phyloP scores from a whole-genome alignment of 2,113 vertebrate genomes.

The Podarcis muralis region DNA sequence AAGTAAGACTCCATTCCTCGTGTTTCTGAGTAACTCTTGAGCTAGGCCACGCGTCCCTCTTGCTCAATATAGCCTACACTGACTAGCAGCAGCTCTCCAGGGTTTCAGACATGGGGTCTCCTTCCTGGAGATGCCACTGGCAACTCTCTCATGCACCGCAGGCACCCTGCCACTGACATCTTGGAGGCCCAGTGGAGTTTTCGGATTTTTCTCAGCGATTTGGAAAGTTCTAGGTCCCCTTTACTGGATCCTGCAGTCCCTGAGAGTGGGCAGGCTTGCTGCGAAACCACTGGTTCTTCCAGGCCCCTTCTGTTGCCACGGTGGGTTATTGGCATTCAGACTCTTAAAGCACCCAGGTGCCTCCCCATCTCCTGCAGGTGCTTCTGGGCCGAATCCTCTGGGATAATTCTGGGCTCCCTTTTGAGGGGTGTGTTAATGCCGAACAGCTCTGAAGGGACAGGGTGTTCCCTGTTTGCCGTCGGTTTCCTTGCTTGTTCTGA shows the following conservation, averaged over 20 bases:
- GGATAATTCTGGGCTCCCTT: not conserved
- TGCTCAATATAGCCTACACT: no score
- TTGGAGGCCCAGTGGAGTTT: not conserved
- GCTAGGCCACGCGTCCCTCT: no score
- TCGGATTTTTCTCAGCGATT: not conserved
- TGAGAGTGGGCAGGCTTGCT: conserved; percentile 20
- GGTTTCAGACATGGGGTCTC: no score
- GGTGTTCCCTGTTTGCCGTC: not conserved
- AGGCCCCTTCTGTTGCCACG: conserved; percentile 1
- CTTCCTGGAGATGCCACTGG: no score
- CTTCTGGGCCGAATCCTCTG: not conserved
- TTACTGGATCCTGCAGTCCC: conserved; percentile 42
- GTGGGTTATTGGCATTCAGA: conserved; percentile 41
- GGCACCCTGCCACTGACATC: not conserved
- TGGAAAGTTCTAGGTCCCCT: not conserved
- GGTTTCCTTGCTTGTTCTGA: no score
- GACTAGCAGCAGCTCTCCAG: no score
- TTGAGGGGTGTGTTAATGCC: not conserved
- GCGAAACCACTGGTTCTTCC: not conserved
- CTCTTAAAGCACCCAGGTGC: conserved; percentile 32
- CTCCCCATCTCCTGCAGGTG: not conserved
- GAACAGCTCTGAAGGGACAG: not conserved
- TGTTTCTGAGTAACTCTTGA: no score
- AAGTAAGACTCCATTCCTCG: no score
- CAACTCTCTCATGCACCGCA: no score